Percentiles rank a stretch among this genome's conserved stretches.
Conservation (phyloP, 2,888 invertebrate species). For the Drosophila suboccidentalis region DNA sequence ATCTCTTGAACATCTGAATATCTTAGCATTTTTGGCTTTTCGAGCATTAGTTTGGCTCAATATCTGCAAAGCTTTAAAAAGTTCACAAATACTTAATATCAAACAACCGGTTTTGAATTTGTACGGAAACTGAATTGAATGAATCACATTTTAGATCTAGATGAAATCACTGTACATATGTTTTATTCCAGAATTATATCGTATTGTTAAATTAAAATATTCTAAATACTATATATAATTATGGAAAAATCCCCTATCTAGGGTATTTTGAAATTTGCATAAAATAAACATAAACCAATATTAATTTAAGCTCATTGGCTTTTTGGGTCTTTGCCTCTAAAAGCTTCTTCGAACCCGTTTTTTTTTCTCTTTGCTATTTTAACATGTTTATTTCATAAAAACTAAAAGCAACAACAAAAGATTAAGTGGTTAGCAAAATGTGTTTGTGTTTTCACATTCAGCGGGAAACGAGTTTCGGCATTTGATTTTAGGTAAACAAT, state of each 20-base stretch:
- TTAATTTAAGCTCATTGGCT: conserved; percentile 34
- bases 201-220: conserved; percentile 12
- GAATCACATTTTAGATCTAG: conserved; percentile 5
- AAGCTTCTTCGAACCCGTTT: conserved; percentile 39
- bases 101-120: conserved; percentile 31
- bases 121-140: conserved; percentile 16
- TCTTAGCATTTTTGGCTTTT: not conserved
- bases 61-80: not conserved
- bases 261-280: conserved; percentile 31
- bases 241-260: conserved; percentile 30
- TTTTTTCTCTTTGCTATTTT: conserved; percentile 1
- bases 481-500: conserved; percentile 41
- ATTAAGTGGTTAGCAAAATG: conserved; percentile 28
- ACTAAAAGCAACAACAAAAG: conserved; percentile 18
- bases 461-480: conserved; percentile 46
- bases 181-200: conserved; percentile 6
- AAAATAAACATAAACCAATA: conserved; percentile 25
- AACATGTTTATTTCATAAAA: conserved; percentile 36
- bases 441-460: conserved; percentile 27
- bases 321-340: conserved; percentile 4
- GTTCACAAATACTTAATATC: not conserved
- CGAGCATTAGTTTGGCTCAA: not conserved
- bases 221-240: not conserved
- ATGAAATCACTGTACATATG: conserved; percentile 3
- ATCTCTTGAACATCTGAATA: not conserved